These are phyloP conservation scores for Phoebastria nigripes DNA, from an alignment of 2,797 vertebrate species.

Conservation along the genomic window DNA sequence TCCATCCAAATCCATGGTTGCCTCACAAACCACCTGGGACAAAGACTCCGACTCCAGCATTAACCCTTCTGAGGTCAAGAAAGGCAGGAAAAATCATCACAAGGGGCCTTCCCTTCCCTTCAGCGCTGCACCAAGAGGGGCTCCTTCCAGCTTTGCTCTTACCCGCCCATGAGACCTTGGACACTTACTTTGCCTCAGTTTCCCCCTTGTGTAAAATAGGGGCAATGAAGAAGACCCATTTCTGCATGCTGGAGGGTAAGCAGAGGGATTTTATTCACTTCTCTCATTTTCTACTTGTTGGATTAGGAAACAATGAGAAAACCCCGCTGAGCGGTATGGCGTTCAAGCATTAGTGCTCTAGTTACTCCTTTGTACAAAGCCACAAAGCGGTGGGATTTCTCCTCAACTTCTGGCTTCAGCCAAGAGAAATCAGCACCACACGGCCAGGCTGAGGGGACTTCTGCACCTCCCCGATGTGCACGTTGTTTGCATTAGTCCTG, in stretches of 20 bases:
- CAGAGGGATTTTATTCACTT: not conserved
- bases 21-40: not conserved
- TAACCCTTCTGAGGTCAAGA: not conserved
- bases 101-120: not conserved
- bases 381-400: not conserved
- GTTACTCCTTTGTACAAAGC: not conserved
- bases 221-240: not conserved
- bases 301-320: not conserved
- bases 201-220: not conserved
- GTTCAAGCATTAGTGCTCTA: not conserved
- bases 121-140: not conserved
- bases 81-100: not conserved
- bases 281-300: not conserved
- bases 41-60: not conserved
- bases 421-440: not conserved
- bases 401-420: not conserved
- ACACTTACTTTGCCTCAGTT: not conserved
- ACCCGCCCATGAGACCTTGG: rapidly evolving
- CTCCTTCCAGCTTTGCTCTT: not conserved
- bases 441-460: not conserved
- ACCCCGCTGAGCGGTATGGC: rapidly evolving
- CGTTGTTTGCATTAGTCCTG: not conserved
- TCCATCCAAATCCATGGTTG: not conserved
- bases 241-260: not conserved
- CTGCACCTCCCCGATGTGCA: not conserved